Percentiles rank a stretch among this genome's conserved stretches.
Evolutionary conservation across 2,888 invertebrate species (phyloP).

Genomic region (Lithophane socia): DNA sequence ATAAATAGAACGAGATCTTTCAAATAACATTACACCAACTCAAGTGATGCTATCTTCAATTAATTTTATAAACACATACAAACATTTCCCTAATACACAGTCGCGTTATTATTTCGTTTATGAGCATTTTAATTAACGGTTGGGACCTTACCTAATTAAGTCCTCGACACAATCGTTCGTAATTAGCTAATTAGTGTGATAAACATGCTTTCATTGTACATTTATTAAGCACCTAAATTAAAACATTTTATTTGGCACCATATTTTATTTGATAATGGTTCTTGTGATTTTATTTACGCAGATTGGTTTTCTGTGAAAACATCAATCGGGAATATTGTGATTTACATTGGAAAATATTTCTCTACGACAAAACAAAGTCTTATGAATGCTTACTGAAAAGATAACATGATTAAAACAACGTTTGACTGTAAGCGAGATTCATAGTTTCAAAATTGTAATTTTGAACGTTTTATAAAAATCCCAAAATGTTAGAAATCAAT

Average conservation of each 20-base stretch:
- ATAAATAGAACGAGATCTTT: neutral
- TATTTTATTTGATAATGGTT: slow-evolving; percentile 4
- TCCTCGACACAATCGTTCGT: slow-evolving; percentile 57
- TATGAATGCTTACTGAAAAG: neutral
- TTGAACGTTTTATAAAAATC: neutral
- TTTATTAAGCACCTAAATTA: slow-evolving; percentile 31
- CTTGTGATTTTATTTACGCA: neutral
- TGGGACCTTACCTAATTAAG: slow-evolving; percentile 60
- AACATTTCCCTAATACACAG: slow-evolving; percentile 8
- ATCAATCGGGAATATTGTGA: neutral
- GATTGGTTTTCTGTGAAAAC: neutral
- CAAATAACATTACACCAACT: neutral
- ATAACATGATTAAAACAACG: neutral
- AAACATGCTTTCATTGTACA: slow-evolving; percentile 43
- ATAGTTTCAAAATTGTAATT: neutral
- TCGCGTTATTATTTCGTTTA: slow-evolving; percentile 49
- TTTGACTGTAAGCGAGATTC: neutral
- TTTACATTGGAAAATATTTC: neutral
- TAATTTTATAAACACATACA: slow-evolving; percentile 35
- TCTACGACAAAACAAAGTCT: neutral
- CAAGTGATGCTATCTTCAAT: neutral
- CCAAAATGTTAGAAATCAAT: neutral
- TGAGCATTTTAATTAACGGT: slow-evolving; percentile 60
- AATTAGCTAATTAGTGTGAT: slow-evolving; percentile 66
- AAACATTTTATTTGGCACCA: slow-evolving; percentile 28